These are phyloP conservation scores for Drosophila bocqueti DNA, from an alignment of 1,140 invertebrate species.

Conservation along the genomic window DNA sequence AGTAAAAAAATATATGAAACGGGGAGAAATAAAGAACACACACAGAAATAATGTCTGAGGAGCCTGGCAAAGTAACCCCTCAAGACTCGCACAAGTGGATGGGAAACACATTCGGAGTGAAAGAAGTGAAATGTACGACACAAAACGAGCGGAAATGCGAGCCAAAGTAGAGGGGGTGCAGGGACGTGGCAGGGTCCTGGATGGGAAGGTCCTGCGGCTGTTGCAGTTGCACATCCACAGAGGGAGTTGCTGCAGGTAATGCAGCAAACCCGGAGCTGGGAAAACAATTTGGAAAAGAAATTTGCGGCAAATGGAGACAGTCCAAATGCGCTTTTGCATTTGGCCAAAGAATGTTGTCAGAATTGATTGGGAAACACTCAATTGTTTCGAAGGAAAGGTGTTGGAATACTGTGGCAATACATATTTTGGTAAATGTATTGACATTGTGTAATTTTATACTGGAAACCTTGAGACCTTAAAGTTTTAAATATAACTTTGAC, in stretches of 20 bases:
- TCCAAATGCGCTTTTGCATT: slow-evolving; percentile 42
- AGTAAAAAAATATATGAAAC: slow-evolving; percentile 24
- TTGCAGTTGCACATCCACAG: slow-evolving; percentile 23
- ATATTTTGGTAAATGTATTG: slow-evolving; percentile 1
- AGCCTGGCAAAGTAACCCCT: slow-evolving; percentile 71
- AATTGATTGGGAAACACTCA: slow-evolving; percentile 33
- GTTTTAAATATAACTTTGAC: background rate
- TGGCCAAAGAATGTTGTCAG: slow-evolving; percentile 28
- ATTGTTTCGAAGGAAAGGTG: slow-evolving; percentile 10
- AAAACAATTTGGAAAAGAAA: slow-evolving; percentile 57
- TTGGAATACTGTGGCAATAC: slow-evolving; percentile 13
- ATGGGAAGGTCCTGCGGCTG: slow-evolving; percentile 16
- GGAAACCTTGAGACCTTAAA: background rate
- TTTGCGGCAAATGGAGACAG: slow-evolving; percentile 54
- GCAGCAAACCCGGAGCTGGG: slow-evolving; percentile 43
- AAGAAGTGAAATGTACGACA: slow-evolving; percentile 61
- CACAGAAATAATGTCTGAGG: slow-evolving; percentile 63
- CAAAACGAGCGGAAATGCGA: slow-evolving; percentile 74
- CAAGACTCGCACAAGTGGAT: slow-evolving; percentile 69
- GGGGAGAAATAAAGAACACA: slow-evolving; percentile 36
- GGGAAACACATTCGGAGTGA: slow-evolving; percentile 64
- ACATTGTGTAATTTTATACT: background rate
- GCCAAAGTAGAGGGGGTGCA: slow-evolving; percentile 39
- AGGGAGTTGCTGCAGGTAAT: slow-evolving; percentile 29
- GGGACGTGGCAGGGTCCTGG: slow-evolving; percentile 1